Evolutionary conservation across 2,888 invertebrate genomes (phyloP).

Genomic region (Oligia strigilis): DNA sequence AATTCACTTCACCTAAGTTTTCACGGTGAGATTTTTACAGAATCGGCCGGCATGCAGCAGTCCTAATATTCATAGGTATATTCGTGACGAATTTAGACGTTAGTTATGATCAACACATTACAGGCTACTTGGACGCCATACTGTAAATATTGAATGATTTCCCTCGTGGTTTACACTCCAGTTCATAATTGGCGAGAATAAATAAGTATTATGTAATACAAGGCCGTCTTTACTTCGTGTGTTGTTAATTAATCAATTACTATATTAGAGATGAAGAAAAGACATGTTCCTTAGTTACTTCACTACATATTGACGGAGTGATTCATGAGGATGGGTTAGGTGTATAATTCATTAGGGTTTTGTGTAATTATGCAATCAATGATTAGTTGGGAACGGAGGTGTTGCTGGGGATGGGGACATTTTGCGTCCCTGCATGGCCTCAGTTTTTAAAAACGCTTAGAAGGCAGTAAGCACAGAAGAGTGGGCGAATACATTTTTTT

Average conservation of each 20-base stretch:
- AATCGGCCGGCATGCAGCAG: too few species aligned
- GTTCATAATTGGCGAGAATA: conserved; percentile 45
- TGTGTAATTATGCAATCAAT: neutral
- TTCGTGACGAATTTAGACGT: conserved; percentile 3
- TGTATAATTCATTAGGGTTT: neutral
- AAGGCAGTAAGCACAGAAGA: neutral
- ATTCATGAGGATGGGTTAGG: neutral
- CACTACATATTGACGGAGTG: neutral
- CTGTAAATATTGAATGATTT: conserved; percentile 54
- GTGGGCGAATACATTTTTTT: neutral
- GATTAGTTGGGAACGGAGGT: neutral
- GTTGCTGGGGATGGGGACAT: neutral
- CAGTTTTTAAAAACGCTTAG: neutral
- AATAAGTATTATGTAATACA: conserved; percentile 28
- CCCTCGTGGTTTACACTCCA: conserved; percentile 43
- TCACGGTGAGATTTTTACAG: too few species aligned
- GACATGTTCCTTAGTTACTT: neutral
- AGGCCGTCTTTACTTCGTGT: conserved; percentile 29
- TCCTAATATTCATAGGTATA: conserved; percentile 12
- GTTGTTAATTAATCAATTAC: conserved; percentile 21
- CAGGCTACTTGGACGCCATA: conserved; percentile 19
- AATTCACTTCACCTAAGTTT: too few species aligned
- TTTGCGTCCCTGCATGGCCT: neutral
- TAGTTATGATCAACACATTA: conserved; percentile 31
- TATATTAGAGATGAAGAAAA: conserved; percentile 5